Percentiles rank a stretch among this genome's conserved stretches.
phyloP scores from a whole-genome alignment of 2,888 invertebrate genomes.

The Synanthedon vespiformis region DNA sequence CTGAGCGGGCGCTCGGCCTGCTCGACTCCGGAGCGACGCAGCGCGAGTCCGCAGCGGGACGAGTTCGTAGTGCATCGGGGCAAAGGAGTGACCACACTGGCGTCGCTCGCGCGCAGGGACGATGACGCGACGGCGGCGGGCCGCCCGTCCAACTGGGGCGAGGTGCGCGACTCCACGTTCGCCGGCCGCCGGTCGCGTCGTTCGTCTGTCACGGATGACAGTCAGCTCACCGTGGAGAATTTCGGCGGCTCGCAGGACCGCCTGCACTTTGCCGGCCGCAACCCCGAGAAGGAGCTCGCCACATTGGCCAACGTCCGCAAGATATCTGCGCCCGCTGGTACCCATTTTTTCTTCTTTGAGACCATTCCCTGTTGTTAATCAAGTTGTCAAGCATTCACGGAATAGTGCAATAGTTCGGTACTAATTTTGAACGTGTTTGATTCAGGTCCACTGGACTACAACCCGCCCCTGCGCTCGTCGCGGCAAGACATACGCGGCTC shows the following conservation, averaged over 20 bases:
- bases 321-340: slow-evolving; percentile 65
- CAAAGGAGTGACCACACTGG: slow-evolving; percentile 81
- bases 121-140: slow-evolving; percentile 76
- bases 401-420: too few species aligned
- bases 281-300: slow-evolving; percentile 82
- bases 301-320: slow-evolving; percentile 54
- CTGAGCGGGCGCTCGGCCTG: slow-evolving; percentile 37
- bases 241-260: slow-evolving; percentile 94
- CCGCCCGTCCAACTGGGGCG: slow-evolving; percentile 88
- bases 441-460: slow-evolving; percentile 71
- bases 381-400: too few species aligned
- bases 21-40: slow-evolving; percentile 53
- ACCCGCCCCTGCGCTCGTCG: slow-evolving; percentile 78
- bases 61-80: slow-evolving; percentile 87
- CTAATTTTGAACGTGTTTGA: too few species aligned
- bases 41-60: slow-evolving; percentile 67
- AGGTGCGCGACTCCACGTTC: slow-evolving; percentile 64
- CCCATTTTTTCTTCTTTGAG: slow-evolving; percentile 6
- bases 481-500: slow-evolving; percentile 81
- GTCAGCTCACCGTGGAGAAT: slow-evolving; percentile 91
- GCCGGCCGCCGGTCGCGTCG: slow-evolving; percentile 87
- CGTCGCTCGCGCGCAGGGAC: slow-evolving; percentile 58
- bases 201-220: slow-evolving; percentile 86
- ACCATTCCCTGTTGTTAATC: neutral
- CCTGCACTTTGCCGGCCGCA: slow-evolving; percentile 84